Evolutionary conservation across 92 coral and sea anemone genomes (phyloP).

Genomic region (Umimayanthus chanpuru): DNA sequence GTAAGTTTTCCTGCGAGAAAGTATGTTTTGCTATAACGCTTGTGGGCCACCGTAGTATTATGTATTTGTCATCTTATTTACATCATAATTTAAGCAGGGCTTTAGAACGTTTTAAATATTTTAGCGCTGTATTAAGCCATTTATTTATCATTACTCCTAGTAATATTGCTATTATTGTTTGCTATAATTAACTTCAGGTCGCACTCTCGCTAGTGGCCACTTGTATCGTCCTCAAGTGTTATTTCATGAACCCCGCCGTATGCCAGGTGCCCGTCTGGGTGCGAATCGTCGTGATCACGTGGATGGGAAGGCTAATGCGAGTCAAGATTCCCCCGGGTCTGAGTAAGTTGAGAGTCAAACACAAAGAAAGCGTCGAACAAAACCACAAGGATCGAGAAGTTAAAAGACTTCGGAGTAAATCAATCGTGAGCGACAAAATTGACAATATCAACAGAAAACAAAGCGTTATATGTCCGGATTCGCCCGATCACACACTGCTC

Average conservation of each 20-base stretch:
- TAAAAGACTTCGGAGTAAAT: slow-evolving; percentile 9
- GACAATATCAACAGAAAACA: slow-evolving; percentile 31
- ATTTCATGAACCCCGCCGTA: slow-evolving; percentile 77
- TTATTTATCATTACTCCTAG: background rate
- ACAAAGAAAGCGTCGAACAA: slow-evolving; percentile 51
- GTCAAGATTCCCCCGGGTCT: slow-evolving; percentile 62
- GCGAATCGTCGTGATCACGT: slow-evolving; percentile 59
- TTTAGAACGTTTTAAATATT: too few species aligned
- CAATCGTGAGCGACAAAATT: slow-evolving; percentile 37
- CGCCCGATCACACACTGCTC: slow-evolving; percentile 2
- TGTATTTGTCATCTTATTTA: too few species aligned
- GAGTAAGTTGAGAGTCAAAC: slow-evolving; percentile 56
- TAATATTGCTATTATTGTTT: background rate
- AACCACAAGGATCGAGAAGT: slow-evolving; percentile 28
- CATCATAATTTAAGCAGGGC: too few species aligned
- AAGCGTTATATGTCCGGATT: background rate
- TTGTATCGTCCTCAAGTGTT: slow-evolving; percentile 78
- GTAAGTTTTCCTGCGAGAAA: too few species aligned
- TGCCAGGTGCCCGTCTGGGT: slow-evolving; percentile 77
- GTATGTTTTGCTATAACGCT: too few species aligned
- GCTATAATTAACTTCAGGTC: slow-evolving; percentile 50
- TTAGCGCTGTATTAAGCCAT: too few species aligned
- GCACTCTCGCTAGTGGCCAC: slow-evolving; percentile 82
- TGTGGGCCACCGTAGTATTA: too few species aligned
- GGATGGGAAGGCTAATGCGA: slow-evolving; percentile 75